Evolutionary conservation across 1,140 invertebrate genomes (phyloP), one percentile per base, ranked within the genome.

Genomic region (Microplitis mediator): DNA sequence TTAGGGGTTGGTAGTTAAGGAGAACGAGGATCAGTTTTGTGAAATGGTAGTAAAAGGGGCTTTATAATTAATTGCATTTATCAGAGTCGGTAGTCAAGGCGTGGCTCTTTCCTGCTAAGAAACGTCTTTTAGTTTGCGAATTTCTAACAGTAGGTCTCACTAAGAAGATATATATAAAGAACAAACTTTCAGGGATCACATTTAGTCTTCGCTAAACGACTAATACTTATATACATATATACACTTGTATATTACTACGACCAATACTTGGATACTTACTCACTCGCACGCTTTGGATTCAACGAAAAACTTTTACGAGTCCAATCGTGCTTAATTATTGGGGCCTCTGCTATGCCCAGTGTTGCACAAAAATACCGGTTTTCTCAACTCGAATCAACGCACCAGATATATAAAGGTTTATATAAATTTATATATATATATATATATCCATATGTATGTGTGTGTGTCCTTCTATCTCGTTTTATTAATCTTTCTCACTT

Each of bases 311-410:
- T 86, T 85, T 85, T 85, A 85, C 80, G 84, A 83, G 81, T 81
- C 79, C 72, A 78, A 84, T 86, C 81, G 80, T 77, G 78, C 77
- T 79, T 83, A 86, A 86, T 86, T 85, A 86, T 84, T 82, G 78
- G 79, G 76, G 78, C 79, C 77, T 66, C 69, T 66, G 61, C 36
- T 45, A 34, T 23, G 62, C 16, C 69, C 61, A 63, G 51, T 65
- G 69, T 71, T 71, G 69, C 69, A 71, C 69, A 58, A 71, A 71
- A 73, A 75, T 76, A 76, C 72, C 72, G 72, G 72, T 76, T 76
- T 71, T 68, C 58, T 60, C 39, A 69, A 64, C 51, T 14, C 66
- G 32, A 51, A 54, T 36, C 66, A 60, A 50, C 61, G 16, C 45
- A 23, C 67, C n/a, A 14, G 52, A 64, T 62, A 72, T 62, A 72